Evolutionary conservation across 2,888 invertebrate species (phyloP).

Genomic region (Heliconius aoede): DNA sequence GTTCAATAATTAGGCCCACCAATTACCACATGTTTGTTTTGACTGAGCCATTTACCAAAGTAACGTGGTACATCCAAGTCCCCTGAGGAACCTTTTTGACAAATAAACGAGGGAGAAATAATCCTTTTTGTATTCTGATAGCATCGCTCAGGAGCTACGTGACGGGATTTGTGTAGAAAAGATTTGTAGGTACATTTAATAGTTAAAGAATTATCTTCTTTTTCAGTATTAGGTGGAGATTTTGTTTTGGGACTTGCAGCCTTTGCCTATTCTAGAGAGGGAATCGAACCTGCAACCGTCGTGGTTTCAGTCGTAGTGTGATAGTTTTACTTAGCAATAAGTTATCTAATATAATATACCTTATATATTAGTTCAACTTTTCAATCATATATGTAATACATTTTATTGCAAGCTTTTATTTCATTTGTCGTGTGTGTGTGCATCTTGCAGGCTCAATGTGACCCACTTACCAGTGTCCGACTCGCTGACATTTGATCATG

Average conservation of each 20-base stretch:
- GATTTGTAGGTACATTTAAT: constrained; percentile 1
- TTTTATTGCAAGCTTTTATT: no score
- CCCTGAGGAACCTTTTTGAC: constrained; percentile 45
- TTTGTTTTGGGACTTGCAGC: not conserved
- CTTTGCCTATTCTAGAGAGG: no score
- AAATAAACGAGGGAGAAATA: constrained; percentile 46
- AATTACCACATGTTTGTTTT: constrained; percentile 24
- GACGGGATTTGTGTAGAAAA: constrained; percentile 4
- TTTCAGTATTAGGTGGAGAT: not conserved
- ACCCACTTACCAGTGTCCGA: no score
- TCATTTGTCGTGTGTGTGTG: no score
- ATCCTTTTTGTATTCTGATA: constrained; percentile 40
- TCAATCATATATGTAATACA: no score
- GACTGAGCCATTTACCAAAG: constrained; percentile 27
- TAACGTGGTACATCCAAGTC: constrained; percentile 15
- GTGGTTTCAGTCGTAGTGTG: no score
- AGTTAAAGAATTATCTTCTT: not conserved
- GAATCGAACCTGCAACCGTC: no score
- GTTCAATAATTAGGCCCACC: constrained; percentile 7
- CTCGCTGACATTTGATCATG: no score
- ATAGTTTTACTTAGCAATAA: no score
- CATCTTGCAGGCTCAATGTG: no score
- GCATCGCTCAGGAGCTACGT: not conserved
- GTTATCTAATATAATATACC: no score
- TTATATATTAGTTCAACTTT: no score